These are phyloP conservation scores for Trachymyrmex cornetzi DNA, from an alignment of 1,140 invertebrate genomes.

Conservation along the genomic window DNA sequence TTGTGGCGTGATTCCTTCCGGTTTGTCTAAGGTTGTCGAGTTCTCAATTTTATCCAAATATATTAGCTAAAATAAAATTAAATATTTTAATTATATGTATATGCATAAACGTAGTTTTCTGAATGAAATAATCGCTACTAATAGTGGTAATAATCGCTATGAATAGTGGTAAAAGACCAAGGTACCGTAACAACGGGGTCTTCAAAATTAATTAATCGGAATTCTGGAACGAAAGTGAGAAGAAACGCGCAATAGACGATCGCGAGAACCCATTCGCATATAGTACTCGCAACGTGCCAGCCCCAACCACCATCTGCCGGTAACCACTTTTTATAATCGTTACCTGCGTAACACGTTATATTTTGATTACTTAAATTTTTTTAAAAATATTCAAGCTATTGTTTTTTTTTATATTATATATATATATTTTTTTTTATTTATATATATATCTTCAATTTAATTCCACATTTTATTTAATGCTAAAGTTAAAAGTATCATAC, in stretches of 20 bases:
- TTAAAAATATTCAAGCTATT: not conserved
- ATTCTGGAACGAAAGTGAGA: slow-evolving; percentile 87
- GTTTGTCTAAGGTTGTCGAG: slow-evolving; percentile 13
- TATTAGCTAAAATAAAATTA: slow-evolving; percentile 67
- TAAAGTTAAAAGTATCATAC: not conserved
- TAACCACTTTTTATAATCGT: slow-evolving; percentile 86
- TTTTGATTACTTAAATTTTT: not conserved
- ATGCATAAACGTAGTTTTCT: not conserved
- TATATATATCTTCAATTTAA: not conserved
- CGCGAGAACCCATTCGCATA: slow-evolving; percentile 88
- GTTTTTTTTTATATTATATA: no score
- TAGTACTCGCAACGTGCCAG: slow-evolving; percentile 88
- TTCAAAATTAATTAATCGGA: slow-evolving; percentile 84
- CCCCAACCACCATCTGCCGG: slow-evolving; percentile 89
- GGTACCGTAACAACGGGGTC: slow-evolving; percentile 79
- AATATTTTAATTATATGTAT: not conserved
- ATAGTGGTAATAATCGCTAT: no score
- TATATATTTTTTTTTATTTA: no score
- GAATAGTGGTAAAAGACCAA: not conserved
- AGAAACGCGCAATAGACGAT: slow-evolving; percentile 87
- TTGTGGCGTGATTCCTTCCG: not conserved
- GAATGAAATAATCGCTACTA: not conserved
- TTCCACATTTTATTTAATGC: not conserved
- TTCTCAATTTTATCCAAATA: slow-evolving; percentile 69
- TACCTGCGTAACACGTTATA: slow-evolving; percentile 69